Evolutionary conservation across 2,888 invertebrate genomes (phyloP), one percentile per base, ranked within the genome.

Genomic region (Belgica antarctica): DNA sequence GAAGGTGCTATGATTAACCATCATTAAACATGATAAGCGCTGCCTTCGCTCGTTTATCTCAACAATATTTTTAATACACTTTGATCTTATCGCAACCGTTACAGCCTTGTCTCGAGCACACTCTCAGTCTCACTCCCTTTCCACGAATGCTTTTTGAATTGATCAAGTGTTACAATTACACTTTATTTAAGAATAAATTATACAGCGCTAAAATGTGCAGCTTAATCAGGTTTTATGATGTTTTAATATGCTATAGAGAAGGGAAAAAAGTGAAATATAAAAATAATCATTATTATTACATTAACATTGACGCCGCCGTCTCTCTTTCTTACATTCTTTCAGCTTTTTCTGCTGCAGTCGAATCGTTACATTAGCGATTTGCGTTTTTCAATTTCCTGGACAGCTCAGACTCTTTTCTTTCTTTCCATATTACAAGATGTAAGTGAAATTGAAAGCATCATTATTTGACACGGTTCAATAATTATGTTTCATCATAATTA

Each of bases 151-250:
- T 19, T 52, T 59, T 47, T 22, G n/a, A 22, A 31, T 52, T 52
- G 66, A 66, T 66, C 46, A 31, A 66, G 66, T 66, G 66, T 66
- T 66, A 66, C 66, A 47, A 66, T 66, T 66, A 66, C 17, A 52
- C 47, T 47, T 66, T 22, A 65, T 65, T 65, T 65, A 46, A 36
- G 27, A 59, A 59, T 59, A 27, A 27, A 27, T 59, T 62, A 65
- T 25, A 65, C 24, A 27, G 52, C 52, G 27, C 31, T 47, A 66
- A 66, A 66, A 28, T 25, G 52, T 27, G 22, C 28, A 4, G 15
- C 31, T 66, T 66, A 66, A 66, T 66, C 66, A 66, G 66, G 66
- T 66, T 66, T 66, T 66, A 66, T 66, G 66, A 52, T 27, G 12
- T 66, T 66, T 66, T 66, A 66, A 66, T 66, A 17, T 24, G 27